A percentile compares a stretch with the other conserved stretches of the same genome.
These are phyloP conservation scores for Bombus polaris DNA, from an alignment of 1,140 invertebrate species.

Conservation along the genomic window DNA sequence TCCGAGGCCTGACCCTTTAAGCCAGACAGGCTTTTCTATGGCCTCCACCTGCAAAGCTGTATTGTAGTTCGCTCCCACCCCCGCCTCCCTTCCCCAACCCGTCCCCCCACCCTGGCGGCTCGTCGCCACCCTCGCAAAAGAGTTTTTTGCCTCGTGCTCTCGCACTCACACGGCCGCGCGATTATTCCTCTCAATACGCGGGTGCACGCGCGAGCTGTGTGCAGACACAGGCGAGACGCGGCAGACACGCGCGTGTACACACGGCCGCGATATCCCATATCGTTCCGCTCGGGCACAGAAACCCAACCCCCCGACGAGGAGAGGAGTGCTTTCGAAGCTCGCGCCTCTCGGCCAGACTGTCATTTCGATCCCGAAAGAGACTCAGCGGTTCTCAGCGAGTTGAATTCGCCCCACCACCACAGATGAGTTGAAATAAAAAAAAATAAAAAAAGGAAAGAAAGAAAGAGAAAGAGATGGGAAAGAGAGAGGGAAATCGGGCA, in stretches of 20 bases:
- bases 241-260: conserved; percentile 40
- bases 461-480: not conserved
- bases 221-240: conserved; percentile 17
- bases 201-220: conserved; percentile 26
- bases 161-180: conserved; percentile 63
- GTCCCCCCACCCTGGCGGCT: not conserved
- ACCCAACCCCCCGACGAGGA: conserved; percentile 3
- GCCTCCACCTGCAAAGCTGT: conserved; percentile 74
- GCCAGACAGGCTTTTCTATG: conserved; percentile 79
- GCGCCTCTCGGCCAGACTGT: conserved; percentile 71
- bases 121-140: conserved; percentile 66
- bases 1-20: conserved; percentile 78
- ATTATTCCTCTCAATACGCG: conserved; percentile 47
- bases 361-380: conserved; percentile 71
- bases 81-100: not conserved
- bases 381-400: conserved; percentile 65
- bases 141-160: conserved; percentile 70
- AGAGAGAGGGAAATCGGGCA: not conserved
- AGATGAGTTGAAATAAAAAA: not conserved
- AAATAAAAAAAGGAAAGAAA: no score
- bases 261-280: conserved; percentile 61
- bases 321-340: conserved; percentile 66
- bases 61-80: conserved; percentile 63
- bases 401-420: not conserved
- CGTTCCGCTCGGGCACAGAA: conserved; percentile 59